Evolutionary conservation across 2,113 vertebrate genomes (phyloP), one percentile per base, ranked within the genome.

Genomic region (Thymallus thymallus): DNA sequence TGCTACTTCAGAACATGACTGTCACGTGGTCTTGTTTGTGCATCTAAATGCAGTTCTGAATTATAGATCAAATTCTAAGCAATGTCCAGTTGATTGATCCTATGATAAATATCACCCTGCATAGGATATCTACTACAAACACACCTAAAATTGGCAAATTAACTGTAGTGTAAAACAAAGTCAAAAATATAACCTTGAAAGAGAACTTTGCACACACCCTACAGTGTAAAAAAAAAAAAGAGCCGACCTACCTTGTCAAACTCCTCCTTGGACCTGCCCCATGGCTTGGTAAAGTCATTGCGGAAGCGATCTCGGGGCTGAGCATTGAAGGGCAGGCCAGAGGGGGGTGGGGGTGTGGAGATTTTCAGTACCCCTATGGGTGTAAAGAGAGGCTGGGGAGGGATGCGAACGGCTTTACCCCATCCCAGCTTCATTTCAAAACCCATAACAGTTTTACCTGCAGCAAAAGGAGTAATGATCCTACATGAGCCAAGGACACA

Each of bases 381-480:
- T 2, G 92, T 93, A 87, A 93, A 94, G 18, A 94, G 91, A 16
- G 94, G 94, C 86, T 94, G 92, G 23, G 94, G 86, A 3, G 88
- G 91, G 74, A 94, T 94, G 9, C 93, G 91, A 73, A 94, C 93
- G 4, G 94, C 93, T 84, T 93, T 94, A 4, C 94, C 94, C 94
- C 94, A 94, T 26, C 93, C 94, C 68, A 94, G 84, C 86, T 93
- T 94, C 93, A 94, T 94, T 80, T 94, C 93, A 85, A 93, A 93
- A 5, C 94, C 93, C 94, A 94, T 94, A 16, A 94, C 85, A 5
- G 88, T 88, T 90, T 94, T 94, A 68, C 94, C 94, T 94, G 68
- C 14, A 30, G 6, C 1, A 35, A 20, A 46, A 73, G 65, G 76
- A 80, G 0, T 29, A 71, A 26, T 9, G 22, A 73, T 48, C 24